Conservation (phyloP, 2,797 vertebrate species). For the Spheniscus humboldti region DNA sequence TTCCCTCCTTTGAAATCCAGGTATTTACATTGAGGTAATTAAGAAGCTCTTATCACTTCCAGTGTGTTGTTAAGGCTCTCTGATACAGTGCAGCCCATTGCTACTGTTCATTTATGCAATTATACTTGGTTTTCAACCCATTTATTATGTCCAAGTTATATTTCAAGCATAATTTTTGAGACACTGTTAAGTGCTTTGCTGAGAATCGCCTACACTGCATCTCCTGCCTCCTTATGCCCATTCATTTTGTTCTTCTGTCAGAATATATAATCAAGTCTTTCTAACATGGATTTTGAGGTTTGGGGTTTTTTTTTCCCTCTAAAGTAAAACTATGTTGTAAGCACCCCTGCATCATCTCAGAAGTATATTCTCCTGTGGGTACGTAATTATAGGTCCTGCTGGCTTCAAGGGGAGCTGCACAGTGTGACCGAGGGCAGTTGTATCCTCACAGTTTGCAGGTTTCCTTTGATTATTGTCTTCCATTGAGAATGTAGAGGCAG, state of each 20-base stretch:
- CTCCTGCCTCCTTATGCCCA: neutral
- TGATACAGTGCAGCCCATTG: neutral
- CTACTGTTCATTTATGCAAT: conserved; percentile 38
- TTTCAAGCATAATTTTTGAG: neutral
- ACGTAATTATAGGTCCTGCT: neutral
- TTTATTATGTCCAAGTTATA: neutral
- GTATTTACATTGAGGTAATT: neutral
- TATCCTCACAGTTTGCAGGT: neutral
- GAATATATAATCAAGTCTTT: neutral
- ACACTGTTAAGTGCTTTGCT: neutral
- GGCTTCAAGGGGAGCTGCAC: neutral
- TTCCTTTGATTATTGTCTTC: neutral
- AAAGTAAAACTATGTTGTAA: neutral
- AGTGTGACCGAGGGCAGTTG: neutral
- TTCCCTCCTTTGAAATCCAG: neutral
- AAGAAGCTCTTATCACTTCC: conserved; percentile 1
- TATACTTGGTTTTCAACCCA: neutral
- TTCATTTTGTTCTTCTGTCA: neutral
- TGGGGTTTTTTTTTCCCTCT: neutral
- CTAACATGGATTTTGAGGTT: neutral
- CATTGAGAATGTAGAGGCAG: neutral
- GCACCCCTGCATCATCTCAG: neutral
- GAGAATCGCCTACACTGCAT: neutral
- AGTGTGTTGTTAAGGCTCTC: neutral
- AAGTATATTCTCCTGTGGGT: neutral